Evolutionary conservation across 2,797 vertebrate species (phyloP), one percentile per base, ranked within the genome.

Genomic region (Pipistrellus kuhlii): DNA sequence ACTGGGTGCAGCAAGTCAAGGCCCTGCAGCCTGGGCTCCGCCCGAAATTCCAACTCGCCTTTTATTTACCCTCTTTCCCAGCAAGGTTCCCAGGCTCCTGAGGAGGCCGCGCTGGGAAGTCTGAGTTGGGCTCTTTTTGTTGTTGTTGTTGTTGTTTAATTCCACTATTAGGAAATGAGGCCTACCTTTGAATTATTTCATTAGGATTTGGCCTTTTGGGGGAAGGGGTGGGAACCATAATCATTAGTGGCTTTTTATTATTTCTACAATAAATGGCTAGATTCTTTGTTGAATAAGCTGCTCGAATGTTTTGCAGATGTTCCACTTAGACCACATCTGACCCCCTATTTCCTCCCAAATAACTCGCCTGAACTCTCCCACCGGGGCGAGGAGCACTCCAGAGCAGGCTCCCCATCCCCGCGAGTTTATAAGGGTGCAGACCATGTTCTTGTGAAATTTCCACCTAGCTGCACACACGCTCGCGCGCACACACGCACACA

Each of bases 51-150:
- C 98, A 98, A 91, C 97, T 97, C 95, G 82, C 93, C 95, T 98
- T 98, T 98, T 98, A 98, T 98, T 98, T 98, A 98, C 97, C 98
- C 98, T 97, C 93, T 95, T 98, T 98, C 98, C 98, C 98, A 98
- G 97, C 98, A 97, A 97, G 95, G 97, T 98, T 98, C 98, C 97
- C 98, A 98, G 98, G 90, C 94, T 97, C 98, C 97, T 98, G 97
- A 97, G 98, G 98, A 98, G 97, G 98, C 95, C 98, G 97, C 97
- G 98, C 98, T 98, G 97, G 98, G 98, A 98, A 97, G 98, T 98
- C 98, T 98, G 96, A 95, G 98, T 96, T 96, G 96, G 98, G 98
- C 95, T 97, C 98, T 98, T 97, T 98, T 97, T 98, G 38, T 41
- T 41, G 13, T 51, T 51, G 51, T 51, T 95, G 89, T 90, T 94